A percentile compares a stretch with the other conserved stretches of the same genome.
These are phyloP conservation scores for Actinostola sp. DNA, from an alignment of 92 coral and sea anemone species.

Conservation along the genomic window DNA sequence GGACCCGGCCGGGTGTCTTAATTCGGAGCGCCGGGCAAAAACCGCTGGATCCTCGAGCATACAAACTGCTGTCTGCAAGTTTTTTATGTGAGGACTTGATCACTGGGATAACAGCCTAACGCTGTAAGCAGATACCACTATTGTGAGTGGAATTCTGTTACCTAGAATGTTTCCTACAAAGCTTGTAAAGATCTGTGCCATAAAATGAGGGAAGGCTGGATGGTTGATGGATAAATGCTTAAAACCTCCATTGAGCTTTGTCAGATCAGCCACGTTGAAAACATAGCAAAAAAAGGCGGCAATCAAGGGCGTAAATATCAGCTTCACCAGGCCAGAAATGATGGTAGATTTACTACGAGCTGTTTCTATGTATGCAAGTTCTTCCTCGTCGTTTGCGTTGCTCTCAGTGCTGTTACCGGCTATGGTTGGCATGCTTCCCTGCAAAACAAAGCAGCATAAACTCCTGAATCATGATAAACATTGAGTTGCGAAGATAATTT, in stretches of 20 bases:
- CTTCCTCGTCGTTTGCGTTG: not conserved
- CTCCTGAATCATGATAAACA: not conserved
- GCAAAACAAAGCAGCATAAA: not conserved
- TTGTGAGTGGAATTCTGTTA: not conserved
- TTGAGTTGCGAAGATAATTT: too few relatives aligned
- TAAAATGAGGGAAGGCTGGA: slow-evolving; percentile 57
- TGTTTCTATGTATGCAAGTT: slow-evolving; percentile 16
- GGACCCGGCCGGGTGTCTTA: too few relatives aligned
- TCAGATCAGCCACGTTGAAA: slow-evolving; percentile 27
- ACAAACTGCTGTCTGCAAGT: too few relatives aligned
- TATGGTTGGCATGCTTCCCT: slow-evolving; percentile 30
- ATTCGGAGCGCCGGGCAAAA: too few relatives aligned
- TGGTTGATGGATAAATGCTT: slow-evolving; percentile 24
- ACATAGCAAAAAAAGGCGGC: slow-evolving; percentile 58
- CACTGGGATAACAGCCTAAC: too few relatives aligned
- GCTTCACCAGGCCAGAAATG: slow-evolving; percentile 72
- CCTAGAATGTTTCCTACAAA: slow-evolving; percentile 75
- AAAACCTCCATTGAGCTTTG: slow-evolving; percentile 48
- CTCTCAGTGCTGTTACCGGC: slow-evolving; percentile 7
- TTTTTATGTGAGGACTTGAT: too few relatives aligned
- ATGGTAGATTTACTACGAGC: slow-evolving; percentile 83
- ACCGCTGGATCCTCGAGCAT: too few relatives aligned
- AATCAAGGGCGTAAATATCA: slow-evolving; percentile 81
- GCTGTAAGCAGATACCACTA: too few relatives aligned
- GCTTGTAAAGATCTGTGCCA: slow-evolving; percentile 81